phyloP scores from a whole-genome alignment of 1,140 invertebrate genomes.

The Batillaria attramentaria region DNA sequence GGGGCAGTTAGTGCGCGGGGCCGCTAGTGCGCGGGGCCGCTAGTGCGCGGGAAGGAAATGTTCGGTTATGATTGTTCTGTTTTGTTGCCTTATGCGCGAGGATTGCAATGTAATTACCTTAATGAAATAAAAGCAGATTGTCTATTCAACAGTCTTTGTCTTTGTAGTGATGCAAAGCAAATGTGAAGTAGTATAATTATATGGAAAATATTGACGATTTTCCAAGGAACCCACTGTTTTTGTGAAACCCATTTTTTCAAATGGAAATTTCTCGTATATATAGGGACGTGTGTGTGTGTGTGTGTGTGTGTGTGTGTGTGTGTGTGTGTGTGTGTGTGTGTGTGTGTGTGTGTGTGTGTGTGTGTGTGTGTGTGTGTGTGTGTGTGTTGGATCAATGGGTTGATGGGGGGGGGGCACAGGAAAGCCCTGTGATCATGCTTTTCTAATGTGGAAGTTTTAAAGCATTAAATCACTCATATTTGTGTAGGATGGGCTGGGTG shows the following conservation, averaged over 20 bases:
- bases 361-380: slow-evolving; percentile 10
- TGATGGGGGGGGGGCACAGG: not conserved
- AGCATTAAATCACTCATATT: no score
- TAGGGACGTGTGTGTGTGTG: not conserved
- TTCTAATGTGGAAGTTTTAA: not conserved
- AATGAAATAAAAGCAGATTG: no score
- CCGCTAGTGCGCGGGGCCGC: no score
- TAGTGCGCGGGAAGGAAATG: no score
- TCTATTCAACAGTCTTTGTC: no score
- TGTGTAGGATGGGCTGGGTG: slow-evolving; percentile 8
- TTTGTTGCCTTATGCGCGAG: no score
- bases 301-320: not conserved
- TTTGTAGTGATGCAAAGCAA: not conserved
- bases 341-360: slow-evolving; percentile 7
- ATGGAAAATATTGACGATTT: not conserved
- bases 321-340: not conserved
- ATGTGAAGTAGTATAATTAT: not conserved
- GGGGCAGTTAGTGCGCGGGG: no score
- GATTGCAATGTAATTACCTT: no score
- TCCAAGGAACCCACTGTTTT: not conserved
- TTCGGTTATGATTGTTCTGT: no score
- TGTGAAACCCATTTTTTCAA: no score
- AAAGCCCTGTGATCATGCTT: not conserved
- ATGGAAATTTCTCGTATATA: no score
- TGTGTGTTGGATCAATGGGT: not conserved